Conservation (phyloP, 2,888 invertebrate species). For the Muschampia plurimacula region DNA sequence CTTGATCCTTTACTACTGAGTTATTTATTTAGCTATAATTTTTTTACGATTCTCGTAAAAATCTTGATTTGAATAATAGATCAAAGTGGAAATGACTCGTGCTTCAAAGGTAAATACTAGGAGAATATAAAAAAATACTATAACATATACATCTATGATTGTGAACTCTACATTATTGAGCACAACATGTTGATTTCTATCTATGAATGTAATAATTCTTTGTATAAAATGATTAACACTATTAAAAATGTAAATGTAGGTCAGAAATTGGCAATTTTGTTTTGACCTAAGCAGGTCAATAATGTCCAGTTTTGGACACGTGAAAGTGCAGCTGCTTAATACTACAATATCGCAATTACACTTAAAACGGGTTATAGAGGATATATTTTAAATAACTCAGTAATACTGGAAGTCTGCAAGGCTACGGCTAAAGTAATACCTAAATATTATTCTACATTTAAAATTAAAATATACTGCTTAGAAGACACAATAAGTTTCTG, state of each 20-base stretch:
- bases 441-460: not conserved
- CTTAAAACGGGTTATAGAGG: not conserved
- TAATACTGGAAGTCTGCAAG: not conserved
- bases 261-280: conserved; percentile 3
- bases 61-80: too few relatives aligned
- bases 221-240: not conserved
- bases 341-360: conserved; percentile 2
- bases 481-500: conserved; percentile 73
- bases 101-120: too few relatives aligned
- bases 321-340: conserved; percentile 12
- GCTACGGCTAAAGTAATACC: not conserved
- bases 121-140: too few relatives aligned
- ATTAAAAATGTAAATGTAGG: not conserved
- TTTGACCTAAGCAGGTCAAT: conserved; percentile 10
- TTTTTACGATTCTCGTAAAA: too few relatives aligned
- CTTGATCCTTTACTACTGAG: too few relatives aligned
- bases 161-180: too few relatives aligned
- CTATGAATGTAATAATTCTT: not conserved
- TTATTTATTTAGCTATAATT: too few relatives aligned
- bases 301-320: not conserved
- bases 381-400: conserved; percentile 7
- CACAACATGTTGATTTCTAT: too few relatives aligned
- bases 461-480: conserved; percentile 67
- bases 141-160: too few relatives aligned
- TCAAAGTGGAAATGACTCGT: too few relatives aligned